Conservation (phyloP, 2,888 invertebrate species). For the Tetragonisca angustula region DNA sequence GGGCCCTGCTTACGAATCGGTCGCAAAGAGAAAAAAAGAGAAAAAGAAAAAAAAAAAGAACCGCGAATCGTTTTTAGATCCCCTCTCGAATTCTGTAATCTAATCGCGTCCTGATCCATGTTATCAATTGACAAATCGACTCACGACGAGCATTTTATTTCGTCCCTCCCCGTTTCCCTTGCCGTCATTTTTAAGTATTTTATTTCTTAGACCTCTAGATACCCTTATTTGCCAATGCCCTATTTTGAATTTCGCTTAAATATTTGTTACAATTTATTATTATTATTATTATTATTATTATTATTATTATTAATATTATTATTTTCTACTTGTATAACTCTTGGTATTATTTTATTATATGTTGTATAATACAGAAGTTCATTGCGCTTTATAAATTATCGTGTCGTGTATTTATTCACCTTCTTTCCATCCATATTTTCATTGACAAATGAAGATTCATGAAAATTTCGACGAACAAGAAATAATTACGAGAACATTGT, state of each 20-base stretch:
- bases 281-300: conserved; percentile 64
- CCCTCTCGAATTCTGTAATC: conserved; percentile 7
- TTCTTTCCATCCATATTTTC: neutral
- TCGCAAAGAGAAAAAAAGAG: neutral
- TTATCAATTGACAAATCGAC: conserved; percentile 5
- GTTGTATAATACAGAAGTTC: conserved; percentile 75
- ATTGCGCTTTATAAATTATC: conserved; percentile 63
- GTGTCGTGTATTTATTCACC: conserved; percentile 30
- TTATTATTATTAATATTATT: conserved; percentile 66
- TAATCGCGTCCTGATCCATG: conserved; percentile 1
- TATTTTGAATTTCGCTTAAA: conserved; percentile 64
- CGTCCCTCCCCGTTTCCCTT: conserved; percentile 2
- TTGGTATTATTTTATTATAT: conserved; percentile 74
- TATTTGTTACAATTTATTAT: conserved; percentile 67
- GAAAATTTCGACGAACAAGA: too few species aligned
- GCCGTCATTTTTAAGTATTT: conserved; percentile 53
- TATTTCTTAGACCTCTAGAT: conserved; percentile 54
- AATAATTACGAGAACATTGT: too few species aligned
- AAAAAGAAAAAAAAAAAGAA: neutral
- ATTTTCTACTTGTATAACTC: conserved; percentile 69
- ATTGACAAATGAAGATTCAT: neutral
- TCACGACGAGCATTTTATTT: conserved; percentile 18
- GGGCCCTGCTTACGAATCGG: conserved; percentile 13
- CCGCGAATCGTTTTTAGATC: conserved; percentile 23
- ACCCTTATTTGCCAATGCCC: conserved; percentile 59